A percentile compares a stretch with the other conserved stretches of the same genome.
phyloP scores from a whole-genome alignment of 2,888 invertebrate species.

The Imbricaverruca yamaguchii region DNA sequence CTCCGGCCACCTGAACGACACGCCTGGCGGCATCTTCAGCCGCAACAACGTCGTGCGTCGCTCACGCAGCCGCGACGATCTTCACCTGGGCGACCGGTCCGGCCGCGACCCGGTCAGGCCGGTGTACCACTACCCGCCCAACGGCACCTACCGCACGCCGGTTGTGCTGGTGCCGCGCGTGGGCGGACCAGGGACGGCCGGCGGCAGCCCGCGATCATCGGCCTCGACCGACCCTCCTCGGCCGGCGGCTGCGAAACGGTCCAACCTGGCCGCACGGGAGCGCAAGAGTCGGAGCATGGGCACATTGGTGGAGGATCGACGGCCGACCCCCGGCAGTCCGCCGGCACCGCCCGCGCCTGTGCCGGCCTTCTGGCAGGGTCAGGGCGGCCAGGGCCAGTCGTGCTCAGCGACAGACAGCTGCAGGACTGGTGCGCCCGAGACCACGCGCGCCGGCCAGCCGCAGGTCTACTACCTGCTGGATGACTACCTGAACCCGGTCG shows the following conservation, averaged over 20 bases:
- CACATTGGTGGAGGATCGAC: not conserved
- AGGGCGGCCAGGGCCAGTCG: too few relatives aligned
- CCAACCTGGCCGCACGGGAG: not conserved
- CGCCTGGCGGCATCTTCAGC: not conserved
- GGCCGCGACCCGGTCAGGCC: not conserved
- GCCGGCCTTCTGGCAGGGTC: too few relatives aligned
- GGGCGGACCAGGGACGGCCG: not conserved
- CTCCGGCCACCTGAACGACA: not conserved
- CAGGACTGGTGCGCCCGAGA: too few relatives aligned
- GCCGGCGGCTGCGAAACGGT: not conserved
- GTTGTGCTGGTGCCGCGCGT: not conserved
- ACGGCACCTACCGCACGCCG: not conserved
- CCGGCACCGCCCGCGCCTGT: too few relatives aligned
- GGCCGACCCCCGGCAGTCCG: not conserved
- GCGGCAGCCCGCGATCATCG: too few relatives aligned
- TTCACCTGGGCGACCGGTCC: not conserved
- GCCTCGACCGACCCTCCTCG: not conserved
- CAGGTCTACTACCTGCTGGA: not conserved
- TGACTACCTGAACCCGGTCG: not conserved
- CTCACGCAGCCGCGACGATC: conserved; percentile 3
- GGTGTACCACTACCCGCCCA: not conserved
- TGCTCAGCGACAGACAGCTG: too few relatives aligned
- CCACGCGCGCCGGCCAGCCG: not conserved
- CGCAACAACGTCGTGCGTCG: not conserved
- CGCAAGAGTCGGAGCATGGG: not conserved